These are phyloP conservation scores for Lycocerus yunnanus DNA, from an alignment of 2,888 invertebrate species.

Conservation along the genomic window DNA sequence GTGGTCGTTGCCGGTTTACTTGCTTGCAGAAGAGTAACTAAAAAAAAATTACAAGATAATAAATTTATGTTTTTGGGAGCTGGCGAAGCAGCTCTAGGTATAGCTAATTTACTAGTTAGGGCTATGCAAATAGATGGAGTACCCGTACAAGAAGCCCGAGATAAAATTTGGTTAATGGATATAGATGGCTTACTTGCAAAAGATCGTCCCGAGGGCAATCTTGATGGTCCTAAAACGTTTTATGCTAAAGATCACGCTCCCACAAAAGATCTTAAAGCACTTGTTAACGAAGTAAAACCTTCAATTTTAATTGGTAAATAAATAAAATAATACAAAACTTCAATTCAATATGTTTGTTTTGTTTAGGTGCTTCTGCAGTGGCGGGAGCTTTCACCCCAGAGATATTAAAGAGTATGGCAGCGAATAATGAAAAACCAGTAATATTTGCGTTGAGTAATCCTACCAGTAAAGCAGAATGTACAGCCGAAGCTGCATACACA, in stretches of 20 bases:
- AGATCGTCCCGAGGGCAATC: constrained; percentile 64
- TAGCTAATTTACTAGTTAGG: constrained; percentile 26
- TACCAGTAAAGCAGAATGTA: constrained; percentile 97
- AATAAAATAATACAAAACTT: not conserved
- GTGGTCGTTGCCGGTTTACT: constrained; percentile 94
- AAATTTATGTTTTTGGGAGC: constrained; percentile 90
- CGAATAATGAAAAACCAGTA: constrained; percentile 82
- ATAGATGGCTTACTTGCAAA: constrained; percentile 87
- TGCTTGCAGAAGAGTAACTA: constrained; percentile 77
- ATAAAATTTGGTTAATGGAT: constrained; percentile 95
- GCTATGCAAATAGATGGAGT: constrained; percentile 60
- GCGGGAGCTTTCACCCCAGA: constrained; percentile 89
- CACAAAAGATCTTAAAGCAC: constrained; percentile 76
- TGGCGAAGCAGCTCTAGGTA: constrained; percentile 61
- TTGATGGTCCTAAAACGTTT: constrained; percentile 70
- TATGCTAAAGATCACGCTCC: constrained; percentile 81
- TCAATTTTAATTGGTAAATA: constrained; percentile 79
- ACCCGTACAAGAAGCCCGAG: constrained; percentile 72
- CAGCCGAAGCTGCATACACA: constrained; percentile 98
- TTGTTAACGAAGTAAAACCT: constrained; percentile 85
- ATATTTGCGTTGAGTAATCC: constrained; percentile 99
- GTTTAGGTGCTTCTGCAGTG: constrained; percentile 86
- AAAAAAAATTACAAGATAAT: constrained; percentile 81
- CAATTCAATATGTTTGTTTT: not conserved
- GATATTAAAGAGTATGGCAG: constrained; percentile 84